Evolutionary conservation across 1,140 invertebrate species (phyloP).

Genomic region (Leguminivora glycinivorella): DNA sequence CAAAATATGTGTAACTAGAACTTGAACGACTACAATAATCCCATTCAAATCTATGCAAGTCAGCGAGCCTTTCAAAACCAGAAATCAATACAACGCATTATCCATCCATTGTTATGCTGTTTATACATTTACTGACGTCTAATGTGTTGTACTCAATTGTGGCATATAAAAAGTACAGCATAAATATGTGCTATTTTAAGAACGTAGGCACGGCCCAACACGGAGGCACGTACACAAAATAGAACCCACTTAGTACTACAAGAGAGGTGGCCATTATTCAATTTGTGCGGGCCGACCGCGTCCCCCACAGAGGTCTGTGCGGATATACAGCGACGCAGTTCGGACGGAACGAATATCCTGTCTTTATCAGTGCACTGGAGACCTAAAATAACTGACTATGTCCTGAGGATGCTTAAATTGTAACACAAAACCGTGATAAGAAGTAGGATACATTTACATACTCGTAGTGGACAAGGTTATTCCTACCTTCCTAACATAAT

Average conservation of each 20-base stretch:
- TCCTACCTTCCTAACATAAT: too few species aligned
- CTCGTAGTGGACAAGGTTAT: too few species aligned
- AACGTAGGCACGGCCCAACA: slow-evolving; percentile 39
- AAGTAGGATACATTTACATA: too few species aligned
- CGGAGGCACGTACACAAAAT: slow-evolving; percentile 62
- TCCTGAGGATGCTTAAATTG: not conserved
- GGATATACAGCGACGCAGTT: slow-evolving; percentile 13
- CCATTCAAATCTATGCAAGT: not conserved
- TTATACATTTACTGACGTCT: not conserved
- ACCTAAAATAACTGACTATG: not conserved
- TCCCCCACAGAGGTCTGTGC: slow-evolving; percentile 45
- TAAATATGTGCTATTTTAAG: slow-evolving; percentile 15
- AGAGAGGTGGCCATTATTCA: slow-evolving; percentile 66
- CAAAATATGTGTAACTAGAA: not conserved
- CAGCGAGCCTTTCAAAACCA: not conserved
- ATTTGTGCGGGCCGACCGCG: slow-evolving; percentile 56
- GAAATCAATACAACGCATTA: slow-evolving; percentile 9
- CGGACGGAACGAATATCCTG: slow-evolving; percentile 22
- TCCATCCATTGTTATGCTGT: slow-evolving; percentile 6
- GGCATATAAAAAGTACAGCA: not conserved
- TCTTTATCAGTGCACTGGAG: not conserved
- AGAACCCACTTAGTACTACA: slow-evolving; percentile 62
- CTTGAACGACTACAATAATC: not conserved
- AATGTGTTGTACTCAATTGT: not conserved
- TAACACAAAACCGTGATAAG: too few species aligned